These are phyloP conservation scores for Thymelicus sylvestris DNA, from an alignment of 2,888 invertebrate genomes.

Conservation along the genomic window DNA sequence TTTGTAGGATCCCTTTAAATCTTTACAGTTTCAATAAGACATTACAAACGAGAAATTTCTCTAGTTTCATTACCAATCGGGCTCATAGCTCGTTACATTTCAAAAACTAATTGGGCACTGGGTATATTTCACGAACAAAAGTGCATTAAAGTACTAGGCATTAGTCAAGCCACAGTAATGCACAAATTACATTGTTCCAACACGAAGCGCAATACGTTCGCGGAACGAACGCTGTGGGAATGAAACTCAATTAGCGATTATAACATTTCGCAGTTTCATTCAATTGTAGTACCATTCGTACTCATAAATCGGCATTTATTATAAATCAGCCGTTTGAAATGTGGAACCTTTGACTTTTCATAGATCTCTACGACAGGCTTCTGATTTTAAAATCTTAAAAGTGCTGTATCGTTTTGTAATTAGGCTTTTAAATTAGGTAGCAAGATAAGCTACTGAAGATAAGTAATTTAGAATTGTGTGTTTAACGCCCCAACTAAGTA, in stretches of 20 bases:
- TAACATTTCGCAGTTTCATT: slow-evolving; percentile 55
- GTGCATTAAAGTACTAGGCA: slow-evolving; percentile 25
- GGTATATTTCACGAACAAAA: slow-evolving; percentile 17
- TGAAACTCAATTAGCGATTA: slow-evolving; percentile 67
- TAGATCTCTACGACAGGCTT: too few relatives aligned
- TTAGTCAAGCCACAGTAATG: slow-evolving; percentile 44
- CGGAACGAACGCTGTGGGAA: slow-evolving; percentile 49
- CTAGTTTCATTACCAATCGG: neutral
- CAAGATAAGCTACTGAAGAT: too few relatives aligned
- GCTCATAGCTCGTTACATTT: neutral
- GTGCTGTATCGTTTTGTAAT: too few relatives aligned
- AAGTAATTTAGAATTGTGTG: too few relatives aligned
- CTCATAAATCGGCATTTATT: neutral
- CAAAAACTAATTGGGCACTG: slow-evolving; percentile 3
- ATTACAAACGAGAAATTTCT: too few relatives aligned
- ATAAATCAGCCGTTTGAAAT: neutral
- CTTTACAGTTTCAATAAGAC: too few relatives aligned
- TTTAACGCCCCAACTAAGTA: too few relatives aligned
- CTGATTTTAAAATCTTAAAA: too few relatives aligned
- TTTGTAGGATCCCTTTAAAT: too few relatives aligned
- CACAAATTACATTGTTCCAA: slow-evolving; percentile 45
- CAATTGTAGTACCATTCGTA: slow-evolving; percentile 19
- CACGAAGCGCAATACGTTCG: slow-evolving; percentile 46
- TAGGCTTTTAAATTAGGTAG: too few relatives aligned
- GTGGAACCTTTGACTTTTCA: neutral